A percentile compares a stretch with the other conserved stretches of the same genome.
These are phyloP conservation scores for Pangasianodon hypophthalmus DNA, from an alignment of 2,113 vertebrate genomes.

Conservation along the genomic window DNA sequence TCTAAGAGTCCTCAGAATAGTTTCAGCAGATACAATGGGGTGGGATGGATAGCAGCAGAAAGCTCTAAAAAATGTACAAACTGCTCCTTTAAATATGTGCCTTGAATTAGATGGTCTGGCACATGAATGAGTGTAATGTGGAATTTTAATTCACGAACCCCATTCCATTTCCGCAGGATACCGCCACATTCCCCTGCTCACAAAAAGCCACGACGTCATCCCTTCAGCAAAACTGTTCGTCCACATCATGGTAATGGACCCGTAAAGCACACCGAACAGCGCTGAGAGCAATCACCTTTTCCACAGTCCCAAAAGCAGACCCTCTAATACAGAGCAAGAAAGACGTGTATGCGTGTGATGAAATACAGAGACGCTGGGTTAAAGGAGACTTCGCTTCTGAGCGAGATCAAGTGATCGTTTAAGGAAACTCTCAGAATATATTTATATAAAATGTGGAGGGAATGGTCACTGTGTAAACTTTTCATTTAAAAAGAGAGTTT, in stretches of 20 bases:
- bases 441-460: not conserved
- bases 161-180: slow-evolving; percentile 78
- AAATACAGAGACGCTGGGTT: not conserved
- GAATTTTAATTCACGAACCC: not conserved
- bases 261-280: not conserved
- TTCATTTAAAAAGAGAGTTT: not conserved
- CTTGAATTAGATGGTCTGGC: not conserved
- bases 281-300: not conserved
- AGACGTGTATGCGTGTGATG: not conserved
- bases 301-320: not conserved
- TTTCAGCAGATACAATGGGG: not conserved
- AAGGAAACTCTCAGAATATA: not conserved
- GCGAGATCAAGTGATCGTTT: not conserved
- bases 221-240: slow-evolving; percentile 88
- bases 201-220: slow-evolving; percentile 81
- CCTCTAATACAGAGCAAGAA: not conserved
- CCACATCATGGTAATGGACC: slow-evolving; percentile 76
- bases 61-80: not conserved
- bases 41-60: not conserved
- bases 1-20: not conserved
- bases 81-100: not conserved
- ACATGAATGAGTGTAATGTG: not conserved
- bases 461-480: not conserved
- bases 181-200: slow-evolving; percentile 89
- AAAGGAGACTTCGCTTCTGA: not conserved